Evolutionary conservation across 2,888 invertebrate species (phyloP).

Genomic region (Alitta virens): DNA sequence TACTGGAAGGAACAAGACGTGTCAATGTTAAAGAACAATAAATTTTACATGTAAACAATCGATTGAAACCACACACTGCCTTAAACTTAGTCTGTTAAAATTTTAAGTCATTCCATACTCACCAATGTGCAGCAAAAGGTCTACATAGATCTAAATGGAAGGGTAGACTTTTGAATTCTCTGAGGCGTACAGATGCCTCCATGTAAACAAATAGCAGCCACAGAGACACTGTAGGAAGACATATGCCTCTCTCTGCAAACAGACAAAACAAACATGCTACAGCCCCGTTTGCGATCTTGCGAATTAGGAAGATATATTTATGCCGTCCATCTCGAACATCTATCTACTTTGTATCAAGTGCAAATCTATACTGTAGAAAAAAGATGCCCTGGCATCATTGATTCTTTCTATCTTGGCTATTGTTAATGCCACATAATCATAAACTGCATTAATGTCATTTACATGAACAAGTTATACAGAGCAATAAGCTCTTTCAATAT

Average conservation of each 20-base stretch:
- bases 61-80: not conserved
- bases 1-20: conserved; percentile 63
- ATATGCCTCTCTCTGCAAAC: conserved; percentile 81
- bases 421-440: too few species aligned
- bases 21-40: too few species aligned
- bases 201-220: conserved; percentile 93
- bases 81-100: not conserved
- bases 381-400: too few species aligned
- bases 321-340: too few species aligned
- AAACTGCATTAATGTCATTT: too few species aligned
- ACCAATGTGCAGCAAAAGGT: conserved; percentile 96
- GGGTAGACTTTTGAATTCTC: conserved; percentile 75
- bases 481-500: too few species aligned
- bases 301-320: too few species aligned
- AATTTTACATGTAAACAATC: not conserved
- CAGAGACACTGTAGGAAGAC: conserved; percentile 88
- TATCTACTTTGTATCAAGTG: too few species aligned
- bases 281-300: too few species aligned
- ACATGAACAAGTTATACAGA: too few species aligned
- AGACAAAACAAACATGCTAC: conserved; percentile 12
- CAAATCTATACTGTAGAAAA: too few species aligned
- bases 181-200: conserved; percentile 84
- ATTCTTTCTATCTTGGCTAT: too few species aligned
- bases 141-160: conserved; percentile 86
- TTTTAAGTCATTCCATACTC: conserved; percentile 50